These are phyloP conservation scores for Todus mexicanus DNA, from an alignment of 2,797 vertebrate genomes.

Conservation along the genomic window DNA sequence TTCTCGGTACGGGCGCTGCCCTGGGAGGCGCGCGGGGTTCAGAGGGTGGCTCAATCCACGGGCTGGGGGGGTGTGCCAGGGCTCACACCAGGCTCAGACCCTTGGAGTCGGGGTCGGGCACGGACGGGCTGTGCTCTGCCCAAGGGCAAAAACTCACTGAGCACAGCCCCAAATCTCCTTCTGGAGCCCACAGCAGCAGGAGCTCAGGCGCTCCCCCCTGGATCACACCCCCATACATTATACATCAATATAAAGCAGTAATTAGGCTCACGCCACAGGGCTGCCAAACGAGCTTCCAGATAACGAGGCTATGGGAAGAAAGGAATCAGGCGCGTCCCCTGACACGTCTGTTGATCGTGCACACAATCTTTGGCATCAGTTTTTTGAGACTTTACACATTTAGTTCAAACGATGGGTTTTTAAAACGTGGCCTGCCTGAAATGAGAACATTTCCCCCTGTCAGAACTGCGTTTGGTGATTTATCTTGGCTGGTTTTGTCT, in stretches of 20 bases:
- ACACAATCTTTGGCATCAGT: accelerated
- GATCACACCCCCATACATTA: not conserved
- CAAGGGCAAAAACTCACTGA: accelerated
- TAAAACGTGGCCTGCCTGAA: not conserved
- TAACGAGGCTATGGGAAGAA: too few species aligned
- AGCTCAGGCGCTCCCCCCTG: not conserved
- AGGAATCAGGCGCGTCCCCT: not conserved
- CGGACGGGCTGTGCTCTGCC: not conserved
- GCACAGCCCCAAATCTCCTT: not conserved
- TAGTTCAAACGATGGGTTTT: not conserved
- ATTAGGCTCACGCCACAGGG: not conserved
- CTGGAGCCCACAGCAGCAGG: not conserved
- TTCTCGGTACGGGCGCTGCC: not conserved
- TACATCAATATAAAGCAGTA: not conserved
- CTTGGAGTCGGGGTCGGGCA: too few species aligned
- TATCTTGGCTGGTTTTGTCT: not conserved
- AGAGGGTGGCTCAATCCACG: not conserved
- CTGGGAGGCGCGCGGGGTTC: not conserved
- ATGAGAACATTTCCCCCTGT: not conserved
- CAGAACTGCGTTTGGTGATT: not conserved
- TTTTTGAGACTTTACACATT: not conserved
- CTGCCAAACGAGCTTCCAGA: not conserved
- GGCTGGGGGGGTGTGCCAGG: accelerated
- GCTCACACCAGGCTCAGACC: not conserved
- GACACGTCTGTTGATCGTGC: accelerated